phyloP scores from a whole-genome alignment of 2,888 invertebrate genomes.

The Xestia rhomboidea region DNA sequence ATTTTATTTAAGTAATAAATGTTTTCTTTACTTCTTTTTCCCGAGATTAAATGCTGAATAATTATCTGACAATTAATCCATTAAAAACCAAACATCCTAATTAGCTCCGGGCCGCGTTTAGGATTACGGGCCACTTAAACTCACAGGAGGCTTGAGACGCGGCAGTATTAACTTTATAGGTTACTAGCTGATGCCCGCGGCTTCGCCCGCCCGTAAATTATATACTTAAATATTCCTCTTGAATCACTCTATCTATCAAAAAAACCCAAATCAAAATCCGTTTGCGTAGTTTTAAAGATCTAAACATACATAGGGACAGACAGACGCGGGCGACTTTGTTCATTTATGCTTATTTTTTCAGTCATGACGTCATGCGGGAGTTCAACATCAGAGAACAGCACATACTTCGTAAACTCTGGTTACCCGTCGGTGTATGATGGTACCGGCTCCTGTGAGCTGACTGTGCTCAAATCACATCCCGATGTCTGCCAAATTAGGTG shows the following conservation, averaged over 20 bases:
- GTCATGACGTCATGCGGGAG: slow-evolving; percentile 95
- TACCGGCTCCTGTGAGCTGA: slow-evolving; percentile 96
- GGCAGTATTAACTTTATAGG: neutral
- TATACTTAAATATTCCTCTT: no score
- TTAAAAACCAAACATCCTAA: neutral
- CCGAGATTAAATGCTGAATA: neutral
- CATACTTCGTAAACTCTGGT: slow-evolving; percentile 96
- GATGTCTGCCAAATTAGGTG: slow-evolving; percentile 96
- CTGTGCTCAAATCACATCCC: slow-evolving; percentile 93
- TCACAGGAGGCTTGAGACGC: neutral
- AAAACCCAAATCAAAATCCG: no score
- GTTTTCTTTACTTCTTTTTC: no score
- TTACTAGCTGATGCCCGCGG: no score
- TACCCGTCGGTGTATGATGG: slow-evolving; percentile 94
- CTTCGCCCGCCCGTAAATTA: no score
- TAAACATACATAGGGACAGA: no score
- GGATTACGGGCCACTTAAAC: neutral
- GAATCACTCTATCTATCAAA: no score
- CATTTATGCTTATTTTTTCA: slow-evolving; percentile 75
- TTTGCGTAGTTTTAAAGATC: no score
- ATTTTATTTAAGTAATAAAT: no score
- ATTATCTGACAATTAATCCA: neutral
- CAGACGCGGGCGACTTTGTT: no score
- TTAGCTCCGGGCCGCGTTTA: neutral
- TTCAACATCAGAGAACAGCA: slow-evolving; percentile 94